phyloP scores from a whole-genome alignment of 2,797 vertebrate species.

The Alexandromys oeconomus region DNA sequence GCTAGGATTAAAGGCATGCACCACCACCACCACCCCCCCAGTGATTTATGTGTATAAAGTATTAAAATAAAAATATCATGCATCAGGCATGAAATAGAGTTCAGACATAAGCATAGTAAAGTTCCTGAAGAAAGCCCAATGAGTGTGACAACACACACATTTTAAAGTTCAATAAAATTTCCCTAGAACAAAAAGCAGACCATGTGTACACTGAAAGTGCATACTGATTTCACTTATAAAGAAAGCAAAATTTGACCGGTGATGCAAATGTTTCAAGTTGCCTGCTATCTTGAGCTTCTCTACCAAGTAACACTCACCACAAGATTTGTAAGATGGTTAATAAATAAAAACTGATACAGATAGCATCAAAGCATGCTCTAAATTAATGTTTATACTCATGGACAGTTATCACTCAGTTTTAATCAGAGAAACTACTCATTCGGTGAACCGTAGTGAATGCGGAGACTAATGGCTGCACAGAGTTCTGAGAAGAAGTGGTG shows the following conservation, averaged over 20 bases:
- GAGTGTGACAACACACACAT: neutral
- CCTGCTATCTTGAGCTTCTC: neutral
- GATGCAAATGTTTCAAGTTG: neutral
- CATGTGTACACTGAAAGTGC: neutral
- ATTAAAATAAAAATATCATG: neutral
- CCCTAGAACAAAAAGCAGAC: neutral
- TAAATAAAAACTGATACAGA: neutral
- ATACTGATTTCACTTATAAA: neutral
- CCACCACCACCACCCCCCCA: too few relatives aligned
- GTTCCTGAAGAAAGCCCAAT: neutral
- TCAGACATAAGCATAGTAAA: neutral
- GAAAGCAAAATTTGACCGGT: neutral
- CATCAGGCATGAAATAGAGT: neutral
- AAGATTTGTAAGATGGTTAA: neutral
- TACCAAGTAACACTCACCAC: neutral
- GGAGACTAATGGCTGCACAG: neutral
- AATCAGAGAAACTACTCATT: neutral
- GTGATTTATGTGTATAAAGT: neutral
- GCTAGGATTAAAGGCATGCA: too few relatives aligned
- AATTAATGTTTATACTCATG: neutral
- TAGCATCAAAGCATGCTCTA: neutral
- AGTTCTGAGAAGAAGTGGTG: neutral
- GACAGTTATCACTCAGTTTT: neutral
- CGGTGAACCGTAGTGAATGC: neutral
- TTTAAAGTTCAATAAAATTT: neutral